Conservation (phyloP, 2,888 invertebrate species). For the Ctenicera cuprea region DNA sequence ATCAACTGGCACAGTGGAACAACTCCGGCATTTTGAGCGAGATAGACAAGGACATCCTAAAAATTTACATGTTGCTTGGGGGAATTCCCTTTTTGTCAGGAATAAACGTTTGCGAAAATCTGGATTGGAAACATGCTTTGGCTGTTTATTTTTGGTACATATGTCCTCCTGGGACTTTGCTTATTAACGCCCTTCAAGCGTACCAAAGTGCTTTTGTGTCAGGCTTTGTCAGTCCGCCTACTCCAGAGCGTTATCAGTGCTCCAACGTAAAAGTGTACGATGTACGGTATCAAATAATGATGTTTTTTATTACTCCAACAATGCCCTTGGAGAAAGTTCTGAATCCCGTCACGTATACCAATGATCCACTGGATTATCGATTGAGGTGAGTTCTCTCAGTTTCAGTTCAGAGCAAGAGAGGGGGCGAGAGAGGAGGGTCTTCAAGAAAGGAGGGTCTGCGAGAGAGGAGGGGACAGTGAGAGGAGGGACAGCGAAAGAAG, state of each 20-base stretch:
- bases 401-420: background rate
- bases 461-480: too few species aligned
- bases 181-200: slow-evolving; percentile 82
- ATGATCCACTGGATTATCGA: slow-evolving; percentile 88
- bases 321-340: slow-evolving; percentile 81
- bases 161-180: slow-evolving; percentile 77
- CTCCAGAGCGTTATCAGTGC: slow-evolving; percentile 65
- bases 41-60: slow-evolving; percentile 78
- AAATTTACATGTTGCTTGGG: slow-evolving; percentile 82
- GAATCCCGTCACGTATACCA: slow-evolving; percentile 85
- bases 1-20: slow-evolving; percentile 87
- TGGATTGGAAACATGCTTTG: slow-evolving; percentile 88
- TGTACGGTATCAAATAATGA: slow-evolving; percentile 88
- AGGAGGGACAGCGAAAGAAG: too few species aligned
- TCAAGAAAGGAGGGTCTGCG: too few species aligned
- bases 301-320: slow-evolving; percentile 81
- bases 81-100: slow-evolving; percentile 75
- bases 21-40: slow-evolving; percentile 80
- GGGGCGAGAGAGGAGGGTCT: too few species aligned
- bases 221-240: slow-evolving; percentile 67
- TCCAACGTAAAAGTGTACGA: slow-evolving; percentile 74
- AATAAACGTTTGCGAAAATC: slow-evolving; percentile 80
- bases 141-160: slow-evolving; percentile 87
- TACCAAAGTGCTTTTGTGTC: slow-evolving; percentile 78
- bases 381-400: slow-evolving; percentile 76